These are phyloP conservation scores for Rhegmatorhina hoffmannsi DNA, from an alignment of 2,113 vertebrate genomes.

Conservation along the genomic window DNA sequence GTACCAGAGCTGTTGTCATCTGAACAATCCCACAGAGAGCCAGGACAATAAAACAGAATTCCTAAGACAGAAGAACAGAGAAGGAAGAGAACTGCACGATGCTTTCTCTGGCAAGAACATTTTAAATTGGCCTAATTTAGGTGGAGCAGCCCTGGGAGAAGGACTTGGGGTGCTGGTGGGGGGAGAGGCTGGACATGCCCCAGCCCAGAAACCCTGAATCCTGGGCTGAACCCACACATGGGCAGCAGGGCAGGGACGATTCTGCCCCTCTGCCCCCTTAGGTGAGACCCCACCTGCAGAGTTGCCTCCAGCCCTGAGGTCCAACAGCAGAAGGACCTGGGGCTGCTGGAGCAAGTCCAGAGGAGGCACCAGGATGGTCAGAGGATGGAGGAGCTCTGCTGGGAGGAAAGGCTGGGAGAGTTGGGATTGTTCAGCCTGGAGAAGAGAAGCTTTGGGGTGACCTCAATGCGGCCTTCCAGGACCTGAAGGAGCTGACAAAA, in stretches of 20 bases:
- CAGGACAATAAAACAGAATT: neutral
- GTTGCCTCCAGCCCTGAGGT: neutral
- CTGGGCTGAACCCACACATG: neutral
- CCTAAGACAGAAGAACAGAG: neutral
- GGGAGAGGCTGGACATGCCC: neutral
- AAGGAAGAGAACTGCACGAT: neutral
- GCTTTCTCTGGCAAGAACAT: neutral
- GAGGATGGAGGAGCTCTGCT: neutral
- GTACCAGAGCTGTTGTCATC: neutral
- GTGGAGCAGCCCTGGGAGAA: neutral
- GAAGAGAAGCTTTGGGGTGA: neutral
- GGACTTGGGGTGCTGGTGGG: neutral
- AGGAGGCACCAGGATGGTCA: neutral
- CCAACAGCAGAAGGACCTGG: neutral
- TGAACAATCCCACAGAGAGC: neutral
- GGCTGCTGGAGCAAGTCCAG: neutral
- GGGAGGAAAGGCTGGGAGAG: neutral
- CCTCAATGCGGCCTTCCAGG: neutral
- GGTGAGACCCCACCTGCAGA: neutral
- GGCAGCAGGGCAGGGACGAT: neutral
- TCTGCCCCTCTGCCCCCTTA: neutral
- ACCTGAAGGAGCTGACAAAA: neutral
- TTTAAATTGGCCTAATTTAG: neutral
- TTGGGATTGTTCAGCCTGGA: neutral
- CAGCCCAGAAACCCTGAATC: neutral